These are phyloP conservation scores for Gallinago undulata DNA, from an alignment of 2,113 vertebrate species.

Conservation along the genomic window DNA sequence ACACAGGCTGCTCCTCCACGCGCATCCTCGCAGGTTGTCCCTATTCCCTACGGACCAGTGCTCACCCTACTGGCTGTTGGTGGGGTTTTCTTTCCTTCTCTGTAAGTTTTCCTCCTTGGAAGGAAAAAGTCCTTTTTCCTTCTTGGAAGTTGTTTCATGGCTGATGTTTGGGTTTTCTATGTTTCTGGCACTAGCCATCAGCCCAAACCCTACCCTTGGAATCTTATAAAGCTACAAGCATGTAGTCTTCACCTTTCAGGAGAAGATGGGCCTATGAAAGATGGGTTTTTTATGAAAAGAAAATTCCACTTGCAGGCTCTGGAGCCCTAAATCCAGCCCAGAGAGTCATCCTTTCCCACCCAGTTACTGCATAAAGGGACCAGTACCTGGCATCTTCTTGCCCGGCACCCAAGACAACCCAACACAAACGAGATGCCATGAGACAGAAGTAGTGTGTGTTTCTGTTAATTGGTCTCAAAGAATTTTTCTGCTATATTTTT, in stretches of 20 bases:
- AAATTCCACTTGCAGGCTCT: background rate
- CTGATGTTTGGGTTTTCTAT: background rate
- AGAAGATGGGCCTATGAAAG: background rate
- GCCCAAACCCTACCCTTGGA: background rate
- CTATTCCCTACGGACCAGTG: accelerated
- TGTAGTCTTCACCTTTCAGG: background rate
- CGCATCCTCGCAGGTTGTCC: accelerated
- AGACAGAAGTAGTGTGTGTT: background rate
- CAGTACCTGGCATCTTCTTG: background rate
- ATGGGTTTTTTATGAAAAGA: background rate
- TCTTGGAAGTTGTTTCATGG: background rate
- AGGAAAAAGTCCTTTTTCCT: background rate
- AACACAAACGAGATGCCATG: background rate
- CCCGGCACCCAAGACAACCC: background rate
- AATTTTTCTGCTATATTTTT: background rate
- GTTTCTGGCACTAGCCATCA: background rate
- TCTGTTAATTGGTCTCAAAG: accelerated
- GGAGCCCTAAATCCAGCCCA: background rate
- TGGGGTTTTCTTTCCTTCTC: background rate
- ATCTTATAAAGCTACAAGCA: background rate
- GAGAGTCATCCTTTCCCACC: background rate
- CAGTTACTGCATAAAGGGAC: background rate
- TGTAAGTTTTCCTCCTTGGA: background rate
- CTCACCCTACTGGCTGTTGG: background rate
- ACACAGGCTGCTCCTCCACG: background rate